Evolutionary conservation across 2,797 vertebrate genomes (phyloP).

Genomic region (Lagodon rhomboides): DNA sequence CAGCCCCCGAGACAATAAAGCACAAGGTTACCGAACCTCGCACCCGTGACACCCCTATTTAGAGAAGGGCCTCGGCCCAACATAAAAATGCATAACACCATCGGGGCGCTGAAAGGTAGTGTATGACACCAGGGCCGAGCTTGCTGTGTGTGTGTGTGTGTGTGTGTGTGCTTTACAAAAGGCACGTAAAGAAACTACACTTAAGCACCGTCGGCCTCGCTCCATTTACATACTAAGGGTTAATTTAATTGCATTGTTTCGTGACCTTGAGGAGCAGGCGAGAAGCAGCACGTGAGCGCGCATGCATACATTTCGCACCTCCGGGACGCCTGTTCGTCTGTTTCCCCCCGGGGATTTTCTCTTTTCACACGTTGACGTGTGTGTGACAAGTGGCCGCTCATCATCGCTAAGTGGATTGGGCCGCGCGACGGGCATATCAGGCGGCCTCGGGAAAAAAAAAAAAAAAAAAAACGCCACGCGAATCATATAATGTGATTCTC

Average conservation of each 20-base stretch:
- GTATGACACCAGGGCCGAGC: conserved; percentile 55
- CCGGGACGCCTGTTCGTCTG: conserved; percentile 3
- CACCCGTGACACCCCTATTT: conserved; percentile 83
- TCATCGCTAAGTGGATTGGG: conserved; percentile 65
- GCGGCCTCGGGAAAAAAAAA: conserved; percentile 34
- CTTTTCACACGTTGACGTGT: conserved; percentile 26
- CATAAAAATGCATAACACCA: conserved; percentile 83
- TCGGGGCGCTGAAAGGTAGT: conserved; percentile 49
- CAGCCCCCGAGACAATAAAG: conserved; percentile 83
- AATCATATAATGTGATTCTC: conserved; percentile 65
- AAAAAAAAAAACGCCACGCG: conserved; percentile 47
- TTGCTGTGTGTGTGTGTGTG: conserved; percentile 26
- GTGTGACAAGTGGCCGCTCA: conserved; percentile 56
- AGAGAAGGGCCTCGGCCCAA: conserved; percentile 74
- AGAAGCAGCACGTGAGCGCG: neutral
- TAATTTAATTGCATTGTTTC: conserved; percentile 47
- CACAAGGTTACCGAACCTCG: conserved; percentile 83
- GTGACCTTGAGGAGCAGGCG: conserved; percentile 45
- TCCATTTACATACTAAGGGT: conserved; percentile 8
- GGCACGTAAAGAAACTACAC: neutral
- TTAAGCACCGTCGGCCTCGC: neutral
- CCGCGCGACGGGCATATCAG: conserved; percentile 56
- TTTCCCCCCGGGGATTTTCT: conserved; percentile 22
- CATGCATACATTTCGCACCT: conserved; percentile 25
- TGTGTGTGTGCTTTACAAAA: conserved; percentile 39